Base-by-base conservation (phyloP, 2,888 invertebrate genomes). In the Stenurella melanura region DNA sequence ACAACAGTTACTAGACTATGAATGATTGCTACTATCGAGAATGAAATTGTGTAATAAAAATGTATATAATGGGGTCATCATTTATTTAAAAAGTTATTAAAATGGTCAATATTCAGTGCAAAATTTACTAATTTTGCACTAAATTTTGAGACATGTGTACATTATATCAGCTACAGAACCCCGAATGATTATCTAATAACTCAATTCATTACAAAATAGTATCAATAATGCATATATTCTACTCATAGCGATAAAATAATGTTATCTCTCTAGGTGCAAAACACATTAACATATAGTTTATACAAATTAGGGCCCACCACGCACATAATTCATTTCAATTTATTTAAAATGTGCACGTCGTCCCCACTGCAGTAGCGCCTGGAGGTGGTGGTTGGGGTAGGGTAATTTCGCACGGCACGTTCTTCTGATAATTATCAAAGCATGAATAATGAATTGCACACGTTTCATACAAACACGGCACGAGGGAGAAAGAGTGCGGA, bases 341-440 rank as follows among this genome's bases (percentile, higher is more conserved):
- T 64, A 64, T 67, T 67, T 54, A 67, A 66, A 54, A 56, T 34
- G 54, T 50, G 30, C 69, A 69, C 69, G 69, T 69, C 57, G n/a
- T 57, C 69, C 69, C 69, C 69, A 57, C n/a, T 66, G 69, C 69
- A 57, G 69, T 17, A 57, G 69, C 30, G 69, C 54, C 57, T 34
- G 17, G 30, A 57, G 69, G 56, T 30, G 56, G 21, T 18, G 68
- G 68, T 26, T 26, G 26, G 30, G 69, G 69, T n/a, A 76, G 75
- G 78, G 80, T 75, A 80, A 80, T 80, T 78, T 78, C 73, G 74
- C 75, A 74, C 42, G 75, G 80, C 80, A 80, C 81, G 81, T 83
- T 83, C 83, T 84, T 79, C 79, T 83, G 83, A 84, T 84, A 84
- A 84, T 84, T 84, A 84, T 84, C 83, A 84, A 84, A 84, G 83